These are phyloP conservation scores for Recurvirostra avosetta DNA, from an alignment of 2,113 vertebrate genomes.

Conservation along the genomic window DNA sequence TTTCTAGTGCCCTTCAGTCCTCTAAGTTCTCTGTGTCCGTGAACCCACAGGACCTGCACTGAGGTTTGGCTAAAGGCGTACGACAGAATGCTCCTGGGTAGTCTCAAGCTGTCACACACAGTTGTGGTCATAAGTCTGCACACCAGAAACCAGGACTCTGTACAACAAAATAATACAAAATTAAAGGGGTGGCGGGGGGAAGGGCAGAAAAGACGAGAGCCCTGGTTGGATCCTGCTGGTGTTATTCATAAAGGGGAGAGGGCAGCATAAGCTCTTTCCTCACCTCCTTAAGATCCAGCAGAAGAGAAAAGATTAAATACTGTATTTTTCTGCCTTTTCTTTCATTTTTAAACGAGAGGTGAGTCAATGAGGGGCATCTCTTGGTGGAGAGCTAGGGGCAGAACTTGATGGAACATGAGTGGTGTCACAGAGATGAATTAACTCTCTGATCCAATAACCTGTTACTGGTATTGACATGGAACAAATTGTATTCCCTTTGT, in stretches of 20 bases:
- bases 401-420: neutral
- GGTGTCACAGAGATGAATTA: neutral
- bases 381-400: neutral
- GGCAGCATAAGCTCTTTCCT: neutral
- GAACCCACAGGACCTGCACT: neutral
- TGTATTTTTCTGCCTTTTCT: neutral
- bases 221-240: neutral
- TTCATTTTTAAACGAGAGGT: neutral
- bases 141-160: neutral
- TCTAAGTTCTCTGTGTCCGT: neutral
- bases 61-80: neutral
- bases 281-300: neutral
- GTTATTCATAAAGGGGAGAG: neutral
- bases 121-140: neutral
- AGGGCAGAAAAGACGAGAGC: neutral
- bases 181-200: fast-evolving
- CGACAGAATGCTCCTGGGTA: neutral
- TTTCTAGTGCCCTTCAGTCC: neutral
- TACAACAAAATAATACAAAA: neutral
- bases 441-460: neutral
- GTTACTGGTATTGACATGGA: neutral
- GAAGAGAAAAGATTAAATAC: neutral
- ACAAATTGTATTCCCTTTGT: neutral
- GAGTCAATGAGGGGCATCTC: neutral
- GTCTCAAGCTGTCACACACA: neutral